These are phyloP conservation scores for Torymus texanus DNA, from an alignment of 2,888 invertebrate species.

Conservation along the genomic window DNA sequence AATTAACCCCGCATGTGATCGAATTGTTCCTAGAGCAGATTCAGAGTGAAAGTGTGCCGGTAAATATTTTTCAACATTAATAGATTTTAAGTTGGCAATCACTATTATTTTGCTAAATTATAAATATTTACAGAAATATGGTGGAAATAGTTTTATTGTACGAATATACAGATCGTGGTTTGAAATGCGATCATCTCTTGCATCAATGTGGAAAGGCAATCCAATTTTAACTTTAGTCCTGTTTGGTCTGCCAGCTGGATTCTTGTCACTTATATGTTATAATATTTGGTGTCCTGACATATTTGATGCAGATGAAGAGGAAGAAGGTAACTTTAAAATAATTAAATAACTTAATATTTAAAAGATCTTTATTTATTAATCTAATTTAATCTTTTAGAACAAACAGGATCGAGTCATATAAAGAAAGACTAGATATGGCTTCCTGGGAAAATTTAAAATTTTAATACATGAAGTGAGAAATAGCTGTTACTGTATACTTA, in stretches of 20 bases:
- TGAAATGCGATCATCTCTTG: slow-evolving; percentile 87
- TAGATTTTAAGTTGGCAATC: too few relatives aligned
- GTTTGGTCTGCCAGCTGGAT: slow-evolving; percentile 95
- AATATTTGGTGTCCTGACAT: slow-evolving; percentile 95
- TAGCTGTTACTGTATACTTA: slow-evolving; percentile 52
- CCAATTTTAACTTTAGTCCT: slow-evolving; percentile 94
- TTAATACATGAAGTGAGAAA: slow-evolving; percentile 52
- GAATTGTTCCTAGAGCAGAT: slow-evolving; percentile 86
- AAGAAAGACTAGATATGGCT: slow-evolving; percentile 68
- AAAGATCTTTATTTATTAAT: slow-evolving; percentile 34
- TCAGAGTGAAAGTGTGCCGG: slow-evolving; percentile 86
- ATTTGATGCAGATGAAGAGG: slow-evolving; percentile 90
- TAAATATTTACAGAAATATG: slow-evolving; percentile 81
- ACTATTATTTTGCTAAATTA: too few relatives aligned
- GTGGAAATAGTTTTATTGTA: slow-evolving; percentile 88
- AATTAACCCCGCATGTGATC: slow-evolving; percentile 88
- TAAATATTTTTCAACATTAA: slow-evolving; percentile 71
- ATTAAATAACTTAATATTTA: slow-evolving; percentile 17
- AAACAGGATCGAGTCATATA: slow-evolving; percentile 66
- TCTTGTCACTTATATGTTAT: slow-evolving; percentile 95
- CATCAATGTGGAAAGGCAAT: slow-evolving; percentile 93
- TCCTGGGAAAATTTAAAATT: slow-evolving; percentile 30
- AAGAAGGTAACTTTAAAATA: slow-evolving; percentile 72
- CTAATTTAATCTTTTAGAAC: slow-evolving; percentile 61
- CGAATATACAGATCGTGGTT: slow-evolving; percentile 88